These are phyloP conservation scores for Drosophila triauraria DNA, from an alignment of 1,140 invertebrate species.

Conservation along the genomic window DNA sequence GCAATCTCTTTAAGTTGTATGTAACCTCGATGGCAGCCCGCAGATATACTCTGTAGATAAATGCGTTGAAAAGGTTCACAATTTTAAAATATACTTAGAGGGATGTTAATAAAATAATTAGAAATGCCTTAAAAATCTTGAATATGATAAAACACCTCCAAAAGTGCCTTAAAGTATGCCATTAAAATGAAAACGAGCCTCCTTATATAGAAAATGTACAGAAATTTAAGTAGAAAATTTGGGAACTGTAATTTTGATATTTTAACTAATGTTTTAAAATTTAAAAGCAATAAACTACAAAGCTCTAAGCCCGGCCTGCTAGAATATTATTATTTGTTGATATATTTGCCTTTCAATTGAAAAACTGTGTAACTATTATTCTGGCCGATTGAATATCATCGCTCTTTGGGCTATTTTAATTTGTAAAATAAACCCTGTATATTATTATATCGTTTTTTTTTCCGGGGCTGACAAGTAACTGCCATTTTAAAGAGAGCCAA, in stretches of 20 bases:
- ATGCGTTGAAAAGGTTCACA: background rate
- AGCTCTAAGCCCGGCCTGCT: background rate
- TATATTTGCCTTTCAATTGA: constrained; percentile 9
- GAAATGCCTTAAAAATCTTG: no score
- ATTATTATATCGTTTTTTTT: background rate
- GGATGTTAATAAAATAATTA: no score
- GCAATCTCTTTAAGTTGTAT: background rate
- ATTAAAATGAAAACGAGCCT: background rate
- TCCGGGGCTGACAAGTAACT: background rate
- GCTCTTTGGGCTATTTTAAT: constrained; percentile 15
- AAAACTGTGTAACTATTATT: background rate
- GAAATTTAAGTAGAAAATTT: no score
- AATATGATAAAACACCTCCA: background rate
- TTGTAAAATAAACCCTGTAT: constrained; percentile 12
- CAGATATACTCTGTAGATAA: background rate
- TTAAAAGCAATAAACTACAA: background rate
- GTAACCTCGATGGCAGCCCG: background rate
- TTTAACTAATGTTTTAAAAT: background rate
- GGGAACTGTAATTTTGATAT: background rate
- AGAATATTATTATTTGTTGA: background rate
- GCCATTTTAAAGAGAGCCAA: constrained; percentile 5
- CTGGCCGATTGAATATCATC: constrained; percentile 20
- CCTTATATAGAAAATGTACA: no score
- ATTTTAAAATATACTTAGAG: no score
- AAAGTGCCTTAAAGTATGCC: background rate